phyloP scores from a whole-genome alignment of 2,888 invertebrate species.

The Zootermopsis nevadensis region DNA sequence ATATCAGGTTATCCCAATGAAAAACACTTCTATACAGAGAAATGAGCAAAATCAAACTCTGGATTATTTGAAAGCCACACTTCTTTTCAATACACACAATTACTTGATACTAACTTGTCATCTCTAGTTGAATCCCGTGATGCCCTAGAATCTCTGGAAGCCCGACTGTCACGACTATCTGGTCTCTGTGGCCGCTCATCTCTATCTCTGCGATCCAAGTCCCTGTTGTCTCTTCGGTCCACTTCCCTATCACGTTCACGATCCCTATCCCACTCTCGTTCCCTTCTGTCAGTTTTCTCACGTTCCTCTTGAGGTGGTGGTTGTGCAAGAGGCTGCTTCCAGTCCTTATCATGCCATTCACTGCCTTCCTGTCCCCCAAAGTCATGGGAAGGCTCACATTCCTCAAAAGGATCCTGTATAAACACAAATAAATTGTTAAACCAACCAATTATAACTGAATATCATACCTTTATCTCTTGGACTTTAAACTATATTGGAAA shows the following conservation, averaged over 20 bases:
- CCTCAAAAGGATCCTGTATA: conserved; percentile 45
- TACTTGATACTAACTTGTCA: conserved; percentile 63
- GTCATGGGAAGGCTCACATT: conserved; percentile 44
- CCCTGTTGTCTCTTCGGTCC: conserved; percentile 38
- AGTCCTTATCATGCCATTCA: conserved; percentile 50
- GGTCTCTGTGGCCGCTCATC: conserved; percentile 69
- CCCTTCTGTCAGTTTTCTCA: conserved; percentile 43
- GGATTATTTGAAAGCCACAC: too few relatives aligned
- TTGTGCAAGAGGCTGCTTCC: conserved; percentile 40
- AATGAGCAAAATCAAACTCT: too few relatives aligned
- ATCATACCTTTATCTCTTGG: too few relatives aligned
- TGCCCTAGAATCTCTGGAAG: conserved; percentile 67
- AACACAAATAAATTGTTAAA: too few relatives aligned
- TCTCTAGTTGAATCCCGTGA: conserved; percentile 65
- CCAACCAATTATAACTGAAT: too few relatives aligned
- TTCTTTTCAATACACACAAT: too few relatives aligned
- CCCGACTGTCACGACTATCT: conserved; percentile 70
- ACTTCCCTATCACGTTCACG: conserved; percentile 18
- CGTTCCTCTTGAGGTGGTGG: conserved; percentile 39
- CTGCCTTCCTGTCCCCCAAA: conserved; percentile 31
- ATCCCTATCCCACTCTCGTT: conserved; percentile 45
- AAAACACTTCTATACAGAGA: too few relatives aligned
- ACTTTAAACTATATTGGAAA: too few relatives aligned
- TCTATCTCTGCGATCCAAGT: conserved; percentile 56
- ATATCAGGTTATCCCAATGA: too few relatives aligned